Conservation (phyloP, 2,888 invertebrate species). For the Drosophila antonietae region DNA sequence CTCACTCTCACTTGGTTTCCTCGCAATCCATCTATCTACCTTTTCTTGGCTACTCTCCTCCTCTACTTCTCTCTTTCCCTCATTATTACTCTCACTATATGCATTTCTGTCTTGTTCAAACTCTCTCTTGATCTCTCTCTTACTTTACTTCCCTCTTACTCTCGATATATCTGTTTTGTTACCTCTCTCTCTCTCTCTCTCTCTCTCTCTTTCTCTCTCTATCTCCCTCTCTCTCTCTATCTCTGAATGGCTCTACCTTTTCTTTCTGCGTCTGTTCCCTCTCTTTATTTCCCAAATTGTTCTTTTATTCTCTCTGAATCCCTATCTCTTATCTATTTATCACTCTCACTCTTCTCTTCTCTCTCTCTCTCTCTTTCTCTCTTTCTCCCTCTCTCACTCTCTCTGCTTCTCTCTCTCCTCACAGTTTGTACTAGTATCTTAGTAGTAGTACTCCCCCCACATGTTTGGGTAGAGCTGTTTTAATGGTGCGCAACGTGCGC, state of each 20-base stretch:
- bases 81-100: neutral
- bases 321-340: neutral
- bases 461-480: conserved; percentile 13
- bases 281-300: too few relatives aligned
- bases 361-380: neutral
- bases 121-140: neutral
- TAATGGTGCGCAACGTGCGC: conserved; percentile 43
- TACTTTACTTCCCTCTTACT: neutral
- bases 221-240: neutral
- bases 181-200: too few relatives aligned
- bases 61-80: too few relatives aligned
- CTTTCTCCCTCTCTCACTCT: neutral
- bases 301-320: neutral
- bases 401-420: neutral
- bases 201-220: neutral
- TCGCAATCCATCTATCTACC: too few relatives aligned
- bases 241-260: too few relatives aligned
- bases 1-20: too few relatives aligned
- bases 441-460: neutral
- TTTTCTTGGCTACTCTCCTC: neutral
- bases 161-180: neutral
- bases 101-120: too few relatives aligned
- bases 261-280: too few relatives aligned
- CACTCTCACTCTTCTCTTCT: neutral
- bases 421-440: neutral